A percentile compares a stretch with the other conserved stretches of the same genome.
Evolutionary conservation across 1,140 invertebrate species (phyloP).

Genomic region (Drosophila burlai): DNA sequence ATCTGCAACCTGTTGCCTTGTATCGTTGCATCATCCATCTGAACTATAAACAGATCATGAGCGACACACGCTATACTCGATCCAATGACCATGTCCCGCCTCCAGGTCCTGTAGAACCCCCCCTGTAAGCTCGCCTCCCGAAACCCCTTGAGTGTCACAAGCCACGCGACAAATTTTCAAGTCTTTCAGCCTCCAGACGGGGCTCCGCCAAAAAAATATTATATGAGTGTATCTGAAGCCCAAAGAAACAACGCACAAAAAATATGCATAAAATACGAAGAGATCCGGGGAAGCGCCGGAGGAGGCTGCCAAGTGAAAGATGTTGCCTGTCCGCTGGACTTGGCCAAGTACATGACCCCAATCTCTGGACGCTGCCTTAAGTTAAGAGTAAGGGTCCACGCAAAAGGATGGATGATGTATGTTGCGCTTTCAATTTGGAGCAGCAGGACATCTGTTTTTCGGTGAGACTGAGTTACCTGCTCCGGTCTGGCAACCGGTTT

Average conservation of each 20-base stretch:
- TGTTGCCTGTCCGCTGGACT: slow-evolving; percentile 28
- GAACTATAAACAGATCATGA: slow-evolving; percentile 45
- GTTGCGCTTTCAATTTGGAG: slow-evolving; percentile 84
- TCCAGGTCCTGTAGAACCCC: slow-evolving; percentile 6
- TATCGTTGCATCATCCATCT: slow-evolving; percentile 40
- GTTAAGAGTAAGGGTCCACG: slow-evolving; percentile 14
- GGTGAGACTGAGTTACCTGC: slow-evolving; percentile 39
- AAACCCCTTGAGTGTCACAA: slow-evolving; percentile 22
- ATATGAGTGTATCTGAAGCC: slow-evolving; percentile 2
- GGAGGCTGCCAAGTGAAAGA: slow-evolving; percentile 60
- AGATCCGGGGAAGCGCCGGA: background rate
- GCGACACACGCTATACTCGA: slow-evolving; percentile 21
- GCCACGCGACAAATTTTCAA: slow-evolving; percentile 78
- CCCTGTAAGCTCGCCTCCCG: background rate
- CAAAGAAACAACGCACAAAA: slow-evolving; percentile 26
- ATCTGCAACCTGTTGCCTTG: slow-evolving; percentile 35
- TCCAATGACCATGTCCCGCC: slow-evolving; percentile 23
- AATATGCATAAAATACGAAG: slow-evolving; percentile 52
- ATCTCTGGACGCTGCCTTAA: slow-evolving; percentile 64
- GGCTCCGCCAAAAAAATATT: slow-evolving; percentile 25
- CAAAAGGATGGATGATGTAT: slow-evolving; percentile 76
- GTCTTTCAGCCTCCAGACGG: slow-evolving; percentile 47
- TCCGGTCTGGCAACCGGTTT: slow-evolving; percentile 62
- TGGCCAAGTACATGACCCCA: slow-evolving; percentile 82
- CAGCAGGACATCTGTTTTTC: slow-evolving; percentile 83